Conservation (phyloP, 2,113 vertebrate species). For the Asarcornis scutulata region DNA sequence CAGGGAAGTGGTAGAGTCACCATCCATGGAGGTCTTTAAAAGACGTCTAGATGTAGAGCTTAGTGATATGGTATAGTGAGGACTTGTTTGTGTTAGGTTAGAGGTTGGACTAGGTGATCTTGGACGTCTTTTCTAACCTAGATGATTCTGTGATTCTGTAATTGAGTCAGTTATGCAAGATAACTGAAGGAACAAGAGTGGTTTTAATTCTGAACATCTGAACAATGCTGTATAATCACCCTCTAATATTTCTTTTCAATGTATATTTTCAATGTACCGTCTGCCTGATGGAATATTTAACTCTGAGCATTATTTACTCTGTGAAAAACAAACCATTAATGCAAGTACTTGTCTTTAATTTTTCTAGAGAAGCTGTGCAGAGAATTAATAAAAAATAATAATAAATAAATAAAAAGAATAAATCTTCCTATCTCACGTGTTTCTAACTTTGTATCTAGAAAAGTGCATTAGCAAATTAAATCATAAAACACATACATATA, state of each 20-base stretch:
- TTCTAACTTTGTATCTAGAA: background rate
- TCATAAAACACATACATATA: background rate
- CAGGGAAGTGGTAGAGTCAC: too few relatives aligned
- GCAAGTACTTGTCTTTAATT: background rate
- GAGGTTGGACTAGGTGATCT: too few relatives aligned
- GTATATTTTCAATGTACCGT: background rate
- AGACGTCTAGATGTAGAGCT: too few relatives aligned
- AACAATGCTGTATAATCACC: background rate
- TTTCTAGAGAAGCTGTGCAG: background rate
- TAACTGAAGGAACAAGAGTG: background rate
- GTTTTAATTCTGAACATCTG: conserved; percentile 1
- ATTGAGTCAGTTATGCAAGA: background rate
- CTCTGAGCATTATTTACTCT: background rate
- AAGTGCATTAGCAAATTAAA: background rate
- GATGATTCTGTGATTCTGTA: background rate
- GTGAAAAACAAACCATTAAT: background rate
- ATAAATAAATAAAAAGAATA: background rate
- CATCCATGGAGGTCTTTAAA: too few relatives aligned
- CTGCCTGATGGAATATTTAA: background rate
- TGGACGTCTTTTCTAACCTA: too few relatives aligned
- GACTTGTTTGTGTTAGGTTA: too few relatives aligned
- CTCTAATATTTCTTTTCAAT: background rate
- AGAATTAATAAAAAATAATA: background rate
- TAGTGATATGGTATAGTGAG: too few relatives aligned
- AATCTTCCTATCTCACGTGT: background rate